Base-by-base conservation (phyloP, 92 coral and sea anemone species). In the Parazoanthus atlanticus region DNA sequence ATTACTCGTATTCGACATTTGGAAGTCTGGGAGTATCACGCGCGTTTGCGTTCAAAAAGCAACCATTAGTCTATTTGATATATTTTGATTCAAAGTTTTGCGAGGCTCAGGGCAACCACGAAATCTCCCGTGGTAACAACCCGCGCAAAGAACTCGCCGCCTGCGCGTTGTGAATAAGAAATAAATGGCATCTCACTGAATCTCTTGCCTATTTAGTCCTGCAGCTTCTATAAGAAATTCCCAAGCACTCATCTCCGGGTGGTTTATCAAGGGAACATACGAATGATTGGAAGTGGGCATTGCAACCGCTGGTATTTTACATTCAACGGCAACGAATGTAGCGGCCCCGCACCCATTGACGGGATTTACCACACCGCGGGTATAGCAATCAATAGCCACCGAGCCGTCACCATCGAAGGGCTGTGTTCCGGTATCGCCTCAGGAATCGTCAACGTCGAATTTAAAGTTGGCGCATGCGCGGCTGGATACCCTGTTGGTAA, bases 271-370 rank as follows among this genome's bases (percentile, higher is more conserved):
- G 80, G 80, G 15, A 76, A 76, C 80, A 38, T 76, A 36, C 26
- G 80, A 41, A 76, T 76, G 80, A 6, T 25, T 46, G 0, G 10
- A 46, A 46, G 49, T 46, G 6, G 10, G 23, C 33, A 34, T 8
- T 76, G 80, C 56, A 38, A 12, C 54, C 56, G 80, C 56, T 76
- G 80, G 80, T 76, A 34, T 40, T 76, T 76, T 3, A 76, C 80
- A 12, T 76, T 76, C 52, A 76, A 76, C 56, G 54, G 52, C 52
- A 17, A 38, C 16, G 80, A 76, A 34, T 76, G 80, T 56, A 38
- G 56, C 52, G 80, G 80, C 16, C 80, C 80, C 6, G 80, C 32
- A 23, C 80, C 80, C 52, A 76, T 76, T 31, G 80, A 76, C 52
- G 80, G 34, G 4, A 34, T 76, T 34, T 76, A 76, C 17, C 6